phyloP scores from a whole-genome alignment of 2,113 vertebrate genomes.

The Axis porcinus region DNA sequence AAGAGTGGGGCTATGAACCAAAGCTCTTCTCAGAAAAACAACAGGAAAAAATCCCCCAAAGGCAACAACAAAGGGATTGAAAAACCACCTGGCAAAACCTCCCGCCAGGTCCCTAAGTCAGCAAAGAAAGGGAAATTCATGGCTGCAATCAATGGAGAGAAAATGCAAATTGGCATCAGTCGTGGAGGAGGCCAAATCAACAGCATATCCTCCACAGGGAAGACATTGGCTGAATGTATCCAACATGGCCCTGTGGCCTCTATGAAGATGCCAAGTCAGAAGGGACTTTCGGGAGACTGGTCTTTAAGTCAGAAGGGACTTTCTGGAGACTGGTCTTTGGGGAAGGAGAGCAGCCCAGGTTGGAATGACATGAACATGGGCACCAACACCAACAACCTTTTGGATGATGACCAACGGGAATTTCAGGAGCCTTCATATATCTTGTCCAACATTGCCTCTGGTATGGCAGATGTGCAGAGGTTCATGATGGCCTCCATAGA shows the following conservation, averaged over 20 bases:
- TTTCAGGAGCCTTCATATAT: constrained; percentile 99
- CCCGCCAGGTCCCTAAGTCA: constrained; percentile 91
- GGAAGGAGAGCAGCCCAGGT: constrained; percentile 80
- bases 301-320: constrained; percentile 80
- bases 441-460: constrained; percentile 98
- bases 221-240: constrained; percentile 74
- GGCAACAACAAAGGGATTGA: constrained; percentile 88
- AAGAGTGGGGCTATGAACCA: constrained; percentile 86
- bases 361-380: constrained; percentile 86
- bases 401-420: constrained; percentile 96
- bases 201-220: constrained; percentile 59
- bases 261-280: constrained; percentile 78
- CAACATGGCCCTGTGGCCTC: constrained; percentile 67
- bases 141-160: constrained; percentile 86
- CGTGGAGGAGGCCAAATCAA: constrained; percentile 72
- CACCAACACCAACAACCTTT: constrained; percentile 82
- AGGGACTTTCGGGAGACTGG: constrained; percentile 87
- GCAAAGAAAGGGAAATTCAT: constrained; percentile 93
- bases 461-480: constrained; percentile 98
- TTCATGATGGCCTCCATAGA: constrained; percentile 99
- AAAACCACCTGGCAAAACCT: constrained; percentile 87
- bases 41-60: constrained; percentile 93
- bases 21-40: constrained; percentile 89
- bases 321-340: constrained; percentile 87
- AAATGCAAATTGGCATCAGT: constrained; percentile 81